Evolutionary conservation across 2,797 vertebrate genomes (phyloP), one percentile per base, ranked within the genome.

Genomic region (Gallinago solitaria): DNA sequence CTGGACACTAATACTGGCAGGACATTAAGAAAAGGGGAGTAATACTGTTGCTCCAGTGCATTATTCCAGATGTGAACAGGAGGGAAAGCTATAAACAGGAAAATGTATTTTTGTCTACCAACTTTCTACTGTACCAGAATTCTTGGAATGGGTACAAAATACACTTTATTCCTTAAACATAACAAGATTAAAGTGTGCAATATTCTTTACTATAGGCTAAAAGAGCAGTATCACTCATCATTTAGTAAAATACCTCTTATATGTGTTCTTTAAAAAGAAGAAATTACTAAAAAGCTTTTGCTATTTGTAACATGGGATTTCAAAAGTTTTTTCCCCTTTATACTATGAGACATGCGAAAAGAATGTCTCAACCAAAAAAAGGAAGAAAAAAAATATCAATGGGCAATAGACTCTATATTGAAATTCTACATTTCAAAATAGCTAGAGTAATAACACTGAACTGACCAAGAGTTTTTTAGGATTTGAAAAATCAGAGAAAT

Each of bases 21-120:
- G 71, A 91, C 81, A 90, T 83, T 94, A 77, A 93, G 93, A 95
- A 97, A 96, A 83, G 92, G 71, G 93, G 93, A 95, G 93, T 95
- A 90, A 87, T 48, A 9, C 61, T 88, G 37, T 67, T 88, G 45
- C 30, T 94, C 12, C 57, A 89, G 80, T 96, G 88, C 93, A 93
- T 93, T 96, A 93, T 97, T 96, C 96, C 96, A 97, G 95, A 71
- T 95, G 91, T 92, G 96, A 96, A 83, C 64, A 95, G 93, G 78
- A 93, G 82, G 51, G 48, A 96, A 95, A 59, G 91, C 81, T 80
- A 96, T 87, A 95, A 97, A 97, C 95, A 96, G 69, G 95, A 96
- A 96, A 96, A 83, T 53, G 68, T 94, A 90, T 89, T 96, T 96
- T 89, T 93, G 77, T 95, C 80, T 32, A 90, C 80, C 77, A 85